phyloP scores from a whole-genome alignment of 35 echinoderm and acorn worm genomes.

The Amphiura filiformis region DNA sequence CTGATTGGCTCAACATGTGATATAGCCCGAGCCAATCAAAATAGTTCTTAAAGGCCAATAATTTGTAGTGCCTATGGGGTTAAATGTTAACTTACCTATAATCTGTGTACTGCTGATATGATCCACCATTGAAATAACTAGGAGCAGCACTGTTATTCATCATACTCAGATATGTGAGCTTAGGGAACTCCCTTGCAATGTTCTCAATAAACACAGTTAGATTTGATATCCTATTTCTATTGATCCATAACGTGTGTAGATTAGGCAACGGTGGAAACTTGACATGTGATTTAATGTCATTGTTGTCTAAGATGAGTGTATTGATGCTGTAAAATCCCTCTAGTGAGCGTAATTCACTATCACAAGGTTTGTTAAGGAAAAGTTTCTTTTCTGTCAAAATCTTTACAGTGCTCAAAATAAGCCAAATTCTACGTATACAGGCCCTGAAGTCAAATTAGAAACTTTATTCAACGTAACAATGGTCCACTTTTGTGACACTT shows the following conservation, averaged over 20 bases:
- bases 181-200: slow-evolving; percentile 58
- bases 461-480: not conserved
- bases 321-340: slow-evolving; percentile 60
- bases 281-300: slow-evolving; percentile 74
- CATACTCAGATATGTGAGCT: slow-evolving; percentile 81
- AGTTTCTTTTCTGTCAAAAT: not conserved
- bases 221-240: slow-evolving; percentile 83
- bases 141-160: slow-evolving; percentile 97
- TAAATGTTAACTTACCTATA: slow-evolving; percentile 84
- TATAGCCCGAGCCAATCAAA: not conserved
- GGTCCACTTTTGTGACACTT: not conserved
- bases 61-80: too few species aligned
- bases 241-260: slow-evolving; percentile 79
- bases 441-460: not conserved
- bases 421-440: not conserved
- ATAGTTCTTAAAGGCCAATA: not conserved
- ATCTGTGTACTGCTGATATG: slow-evolving; percentile 84
- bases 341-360: slow-evolving; percentile 82
- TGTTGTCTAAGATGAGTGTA: slow-evolving; percentile 92
- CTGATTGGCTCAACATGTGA: too few species aligned
- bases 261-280: slow-evolving; percentile 66
- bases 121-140: slow-evolving; percentile 93
- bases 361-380: not conserved
- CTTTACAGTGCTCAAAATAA: not conserved
- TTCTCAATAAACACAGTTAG: slow-evolving; percentile 79